A percentile compares a stretch with the other conserved stretches of the same genome.
phyloP scores from a whole-genome alignment of 2,113 vertebrate genomes.

The Dromiciops gliroides region DNA sequence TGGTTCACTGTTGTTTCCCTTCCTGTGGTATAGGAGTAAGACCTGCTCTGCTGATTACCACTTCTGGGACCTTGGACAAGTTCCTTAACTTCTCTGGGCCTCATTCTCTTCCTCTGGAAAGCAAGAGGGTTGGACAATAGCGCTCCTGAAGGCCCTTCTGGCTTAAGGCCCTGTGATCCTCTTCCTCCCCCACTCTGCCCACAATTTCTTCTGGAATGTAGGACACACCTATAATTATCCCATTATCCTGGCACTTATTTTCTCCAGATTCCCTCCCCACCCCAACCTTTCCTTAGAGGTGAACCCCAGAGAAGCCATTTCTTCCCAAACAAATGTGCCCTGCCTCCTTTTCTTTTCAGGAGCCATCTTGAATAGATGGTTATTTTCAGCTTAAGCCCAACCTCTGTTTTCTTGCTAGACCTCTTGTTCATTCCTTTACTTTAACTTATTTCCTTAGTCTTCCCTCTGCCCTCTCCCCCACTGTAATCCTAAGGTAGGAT shows the following conservation, averaged over 20 bases:
- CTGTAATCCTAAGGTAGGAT: slow-evolving; percentile 9
- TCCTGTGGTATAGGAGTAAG: too few relatives aligned
- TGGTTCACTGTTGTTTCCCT: not conserved
- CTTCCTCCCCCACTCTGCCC: not conserved
- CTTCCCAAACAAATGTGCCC: not conserved
- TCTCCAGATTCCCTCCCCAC: too few relatives aligned
- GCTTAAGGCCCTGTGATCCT: not conserved
- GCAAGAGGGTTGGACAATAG: not conserved
- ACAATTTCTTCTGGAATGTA: not conserved
- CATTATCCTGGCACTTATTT: not conserved
- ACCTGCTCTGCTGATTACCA: not conserved
- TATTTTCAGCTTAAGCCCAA: not conserved
- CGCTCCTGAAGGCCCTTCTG: too few relatives aligned
- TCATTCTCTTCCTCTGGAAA: not conserved
- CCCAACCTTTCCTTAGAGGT: not conserved
- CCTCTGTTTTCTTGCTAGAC: slow-evolving; percentile 7
- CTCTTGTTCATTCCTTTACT: not conserved
- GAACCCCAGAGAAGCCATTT: not conserved
- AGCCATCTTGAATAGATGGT: not conserved
- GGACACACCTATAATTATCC: not conserved
- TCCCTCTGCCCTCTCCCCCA: slow-evolving; percentile 14
- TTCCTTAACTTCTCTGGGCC: not conserved
- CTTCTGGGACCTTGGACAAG: not conserved
- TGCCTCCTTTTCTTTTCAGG: not conserved
- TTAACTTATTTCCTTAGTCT: slow-evolving; percentile 38